Base-by-base conservation (phyloP, 1,140 invertebrate species). In the Drosophila ohnishii region DNA sequence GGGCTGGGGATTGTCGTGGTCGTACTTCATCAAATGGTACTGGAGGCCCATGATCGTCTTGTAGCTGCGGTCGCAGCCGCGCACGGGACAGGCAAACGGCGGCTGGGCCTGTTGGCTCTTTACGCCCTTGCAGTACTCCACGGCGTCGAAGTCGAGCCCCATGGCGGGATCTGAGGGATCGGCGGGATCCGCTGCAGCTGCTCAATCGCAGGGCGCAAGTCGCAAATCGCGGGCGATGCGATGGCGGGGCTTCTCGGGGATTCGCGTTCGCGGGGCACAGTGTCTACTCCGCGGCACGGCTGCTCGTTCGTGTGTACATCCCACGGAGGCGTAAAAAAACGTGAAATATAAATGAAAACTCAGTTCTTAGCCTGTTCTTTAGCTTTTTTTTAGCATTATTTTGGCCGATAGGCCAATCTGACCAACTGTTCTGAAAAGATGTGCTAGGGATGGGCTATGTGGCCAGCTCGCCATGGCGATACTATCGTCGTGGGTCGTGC, bases 41-140 rank as follows among this genome's bases (percentile, higher is more conserved):
- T 97, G 96, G 74, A 98, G 94, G 1, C 97, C 97, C 90, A 94
- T 95, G 62, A 96, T 94, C 73, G 95, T 97, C 92, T 97, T 97
- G 91, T 97, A 97, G 22, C 96, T 94, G 92, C 95, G 96, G 47
- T 95, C 95, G 92, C 97, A 98, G 69, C 95, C 95, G 80, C 95
- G 94, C 42, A 97, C 93, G 11, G 97, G 97, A 88, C 97, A 98
- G 78, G 95, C 94, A 92, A 96, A 97, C 35, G 96, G 96, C 66
- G 96, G 96, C 56, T 80, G 75, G 61, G 96, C 93, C 88, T 94
- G 96, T 65, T 96, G 95, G 74, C 94, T 94, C 71, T 95, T 94
- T 67, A 97, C 93, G 92, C 97, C 96, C 82, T 96, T 95, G 89
- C 95, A 96, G 92, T 96, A 97, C 90, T 96, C 95, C 79, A 96